Evolutionary conservation across 2,888 invertebrate species (phyloP), one percentile per base, ranked within the genome.

Genomic region (Elysia crispata): DNA sequence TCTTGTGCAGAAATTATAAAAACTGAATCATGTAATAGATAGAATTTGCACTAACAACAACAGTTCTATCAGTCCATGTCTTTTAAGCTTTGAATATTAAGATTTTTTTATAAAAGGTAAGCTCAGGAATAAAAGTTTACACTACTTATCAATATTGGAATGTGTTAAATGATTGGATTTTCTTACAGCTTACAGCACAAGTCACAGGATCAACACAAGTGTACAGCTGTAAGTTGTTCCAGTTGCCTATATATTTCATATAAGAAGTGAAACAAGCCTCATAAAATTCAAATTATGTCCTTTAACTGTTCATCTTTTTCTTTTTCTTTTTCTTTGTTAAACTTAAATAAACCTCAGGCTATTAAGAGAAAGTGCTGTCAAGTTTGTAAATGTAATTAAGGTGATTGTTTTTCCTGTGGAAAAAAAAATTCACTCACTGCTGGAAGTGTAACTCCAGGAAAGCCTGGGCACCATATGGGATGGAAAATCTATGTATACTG

Each of bases 121-220:
- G n/a, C n/a, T n/a, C n/a, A n/a, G n/a, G n/a, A n/a, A n/a, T n/a
- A n/a, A n/a, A n/a, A n/a, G n/a, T n/a, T 64, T 30, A 23, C 15
- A 67, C 15, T 28, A 67, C 8, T 67, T 8, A 67, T 5, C 15
- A 30, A 30, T 67, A 30, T 67, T 67, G 11, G 31, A 11, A 49
- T 57, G 23, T 69, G 50, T 18, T 70, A 3, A 20, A 60, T 50
- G 60, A 31, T 49, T 33, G 25, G 57, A 64, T 81, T 76, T 75
- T 60, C 15, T 77, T 72, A 72, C 62, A 89, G 89, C 82, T 86
- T 87, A 73, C 86, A 87, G 18, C 90, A 90, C 82, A 85, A 86
- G 69, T 74, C 73, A 60, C 83, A 81, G 66, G 89, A 89, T 79
- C 67, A 82, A 18, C 90, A 90, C 77, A 66, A 74, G 0, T 90